These are phyloP conservation scores for Doris montereyensis DNA, from an alignment of 2,888 invertebrate species.

Conservation along the genomic window DNA sequence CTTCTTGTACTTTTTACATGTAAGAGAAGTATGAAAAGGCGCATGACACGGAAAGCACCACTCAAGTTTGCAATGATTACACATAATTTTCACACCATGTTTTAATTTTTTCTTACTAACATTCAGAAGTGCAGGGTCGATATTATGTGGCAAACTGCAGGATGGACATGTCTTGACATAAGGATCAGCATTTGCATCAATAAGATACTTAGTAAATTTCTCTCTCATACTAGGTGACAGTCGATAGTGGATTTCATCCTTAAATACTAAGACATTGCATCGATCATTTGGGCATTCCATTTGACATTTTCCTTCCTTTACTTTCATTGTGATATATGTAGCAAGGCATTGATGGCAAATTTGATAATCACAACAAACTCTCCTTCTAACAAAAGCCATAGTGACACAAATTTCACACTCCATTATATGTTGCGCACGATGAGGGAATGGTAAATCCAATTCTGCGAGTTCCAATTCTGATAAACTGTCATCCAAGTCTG, in stretches of 20 bases:
- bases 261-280: constrained; percentile 65
- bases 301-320: constrained; percentile 64
- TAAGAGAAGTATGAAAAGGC: constrained; percentile 70
- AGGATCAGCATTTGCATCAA: constrained; percentile 70
- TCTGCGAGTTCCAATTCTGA: neutral
- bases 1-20: constrained; percentile 70
- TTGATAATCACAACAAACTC: constrained; percentile 69
- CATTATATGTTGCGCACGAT: constrained; percentile 40
- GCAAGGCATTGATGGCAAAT: constrained; percentile 70
- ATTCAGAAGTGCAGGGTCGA: constrained; percentile 28
- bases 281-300: constrained; percentile 67
- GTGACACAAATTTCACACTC: constrained; percentile 70
- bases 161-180: constrained; percentile 72
- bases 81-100: constrained; percentile 55
- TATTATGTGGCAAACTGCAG: constrained; percentile 63
- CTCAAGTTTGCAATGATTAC: constrained; percentile 66
- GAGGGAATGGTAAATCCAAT: constrained; percentile 44
- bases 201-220: constrained; percentile 67
- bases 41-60: constrained; percentile 74
- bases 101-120: constrained; percentile 36
- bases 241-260: constrained; percentile 69
- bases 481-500: neutral
- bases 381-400: constrained; percentile 51
- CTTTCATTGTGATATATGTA: constrained; percentile 62
- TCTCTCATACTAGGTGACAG: constrained; percentile 61